Base-by-base conservation (phyloP, 2,113 vertebrate species). In the Halichoeres trimaculatus region DNA sequence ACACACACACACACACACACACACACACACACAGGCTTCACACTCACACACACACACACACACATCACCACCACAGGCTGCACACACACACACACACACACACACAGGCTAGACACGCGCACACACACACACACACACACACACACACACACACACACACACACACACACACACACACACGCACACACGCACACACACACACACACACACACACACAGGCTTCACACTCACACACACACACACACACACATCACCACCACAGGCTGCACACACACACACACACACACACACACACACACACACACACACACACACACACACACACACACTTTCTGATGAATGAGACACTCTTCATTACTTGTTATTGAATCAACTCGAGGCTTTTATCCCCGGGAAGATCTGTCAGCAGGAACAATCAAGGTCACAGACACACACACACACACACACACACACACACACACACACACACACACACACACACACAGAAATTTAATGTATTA, bases 31-130 rank as follows among this genome's bases (percentile, higher is more conserved):
- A 30, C 3, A 30, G 30, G 30, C 7, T 50, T n/a, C n/a, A n/a
- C n/a, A n/a, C n/a, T n/a, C n/a, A n/a, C n/a, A 22, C 45, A 34
- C 58, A 74, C 43, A 77, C 57, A 40, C 6, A 30, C 3, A 30
- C 3, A 3, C 30, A 30, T 30, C 30, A 30, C 3, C 30, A 3
- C 3, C 30, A 30, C 3, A 30, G 30, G 30, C 7, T 50, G 35
- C 45, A 34, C 58, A 74, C 43, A 77, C 6, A 30, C 3, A 30
- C 3, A 3, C 30, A n/a, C 3, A 4, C 30, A 30, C 3, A 3
- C 30, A 6, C 30, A 30, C 3, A 30, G 30, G 30, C 7, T 50
- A 22, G n/a, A n/a, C n/a, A n/a, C n/a, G n/a, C n/a, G n/a, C n/a
- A n/a, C n/a, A n/a, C n/a, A n/a, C n/a, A n/a, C n/a, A n/a, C n/a